Percentiles rank a stretch among this genome's conserved stretches.
Evolutionary conservation across 1,140 invertebrate species (phyloP).

Genomic region (Drosophila eugracilis): DNA sequence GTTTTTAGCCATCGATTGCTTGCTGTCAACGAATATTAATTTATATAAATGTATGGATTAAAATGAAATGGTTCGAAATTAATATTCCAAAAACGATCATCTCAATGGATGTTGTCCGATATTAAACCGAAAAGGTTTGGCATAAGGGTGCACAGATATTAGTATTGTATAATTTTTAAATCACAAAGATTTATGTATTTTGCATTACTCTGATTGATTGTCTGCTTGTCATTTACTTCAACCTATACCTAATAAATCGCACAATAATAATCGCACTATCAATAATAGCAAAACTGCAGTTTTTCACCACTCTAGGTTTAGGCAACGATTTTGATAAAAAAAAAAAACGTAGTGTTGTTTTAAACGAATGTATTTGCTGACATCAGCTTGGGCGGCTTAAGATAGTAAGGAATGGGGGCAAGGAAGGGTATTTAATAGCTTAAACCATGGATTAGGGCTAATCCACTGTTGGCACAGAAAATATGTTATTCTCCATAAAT

Average conservation of each 20-base stretch:
- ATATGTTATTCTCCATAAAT: slow-evolving; percentile 72
- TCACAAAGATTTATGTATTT: not conserved
- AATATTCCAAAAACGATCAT: not conserved
- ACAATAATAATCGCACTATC: not conserved
- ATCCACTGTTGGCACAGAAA: slow-evolving; percentile 61
- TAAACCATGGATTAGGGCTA: slow-evolving; percentile 14
- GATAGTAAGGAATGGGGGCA: slow-evolving; percentile 48
- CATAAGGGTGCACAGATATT: not conserved
- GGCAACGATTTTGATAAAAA: too few species aligned
- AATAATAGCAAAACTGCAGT: not conserved
- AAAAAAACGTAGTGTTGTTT: too few species aligned
- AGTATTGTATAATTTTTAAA: not conserved
- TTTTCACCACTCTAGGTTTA: too few species aligned
- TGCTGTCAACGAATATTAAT: slow-evolving; percentile 14
- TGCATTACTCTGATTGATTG: not conserved
- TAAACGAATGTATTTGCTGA: too few species aligned
- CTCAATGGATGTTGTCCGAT: not conserved
- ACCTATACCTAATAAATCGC: slow-evolving; percentile 3
- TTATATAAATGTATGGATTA: slow-evolving; percentile 16
- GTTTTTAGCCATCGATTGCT: slow-evolving; percentile 1
- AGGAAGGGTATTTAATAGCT: slow-evolving; percentile 34
- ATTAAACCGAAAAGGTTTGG: not conserved
- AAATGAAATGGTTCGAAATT: slow-evolving; percentile 17
- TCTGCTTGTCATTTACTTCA: not conserved
- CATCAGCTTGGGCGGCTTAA: slow-evolving; percentile 6